Conservation (phyloP, 2,113 vertebrate genomes). For the Hirundichthys speculiger region DNA sequence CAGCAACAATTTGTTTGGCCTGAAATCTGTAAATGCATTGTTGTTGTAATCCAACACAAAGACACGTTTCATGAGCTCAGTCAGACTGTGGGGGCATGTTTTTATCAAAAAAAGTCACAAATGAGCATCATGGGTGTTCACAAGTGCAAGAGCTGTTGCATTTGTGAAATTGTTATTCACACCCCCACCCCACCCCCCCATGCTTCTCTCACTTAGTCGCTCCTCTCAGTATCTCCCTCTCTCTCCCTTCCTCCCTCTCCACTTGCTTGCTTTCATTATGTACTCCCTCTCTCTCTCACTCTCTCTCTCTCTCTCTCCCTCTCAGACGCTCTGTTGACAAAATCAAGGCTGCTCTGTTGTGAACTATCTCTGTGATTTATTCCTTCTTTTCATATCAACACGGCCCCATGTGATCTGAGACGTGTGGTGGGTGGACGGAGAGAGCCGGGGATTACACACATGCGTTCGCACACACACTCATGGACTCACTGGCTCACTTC, state of each 20-base stretch:
- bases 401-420: conserved; percentile 59
- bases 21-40: neutral
- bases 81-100: neutral
- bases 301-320: neutral
- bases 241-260: conserved; percentile 19
- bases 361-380: conserved; percentile 78
- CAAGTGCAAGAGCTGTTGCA: conserved; percentile 56
- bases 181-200: neutral
- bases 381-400: conserved; percentile 71
- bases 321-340: conserved; percentile 69
- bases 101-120: conserved; percentile 23
- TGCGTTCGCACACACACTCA: conserved; percentile 28
- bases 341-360: conserved; percentile 78
- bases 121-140: conserved; percentile 38
- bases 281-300: conserved; percentile 39
- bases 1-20: conserved; percentile 2
- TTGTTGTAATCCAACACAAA: neutral
- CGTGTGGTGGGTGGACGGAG: conserved; percentile 38
- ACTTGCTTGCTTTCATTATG: conserved; percentile 24
- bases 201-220: conserved; percentile 47
- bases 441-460: conserved; percentile 29
- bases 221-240: conserved; percentile 54
- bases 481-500: conserved; percentile 40
- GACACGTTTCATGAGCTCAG: conserved; percentile 3
- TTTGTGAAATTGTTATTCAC: conserved; percentile 68